phyloP scores from a whole-genome alignment of 2,797 vertebrate species.

The Anguilla pacifica region DNA sequence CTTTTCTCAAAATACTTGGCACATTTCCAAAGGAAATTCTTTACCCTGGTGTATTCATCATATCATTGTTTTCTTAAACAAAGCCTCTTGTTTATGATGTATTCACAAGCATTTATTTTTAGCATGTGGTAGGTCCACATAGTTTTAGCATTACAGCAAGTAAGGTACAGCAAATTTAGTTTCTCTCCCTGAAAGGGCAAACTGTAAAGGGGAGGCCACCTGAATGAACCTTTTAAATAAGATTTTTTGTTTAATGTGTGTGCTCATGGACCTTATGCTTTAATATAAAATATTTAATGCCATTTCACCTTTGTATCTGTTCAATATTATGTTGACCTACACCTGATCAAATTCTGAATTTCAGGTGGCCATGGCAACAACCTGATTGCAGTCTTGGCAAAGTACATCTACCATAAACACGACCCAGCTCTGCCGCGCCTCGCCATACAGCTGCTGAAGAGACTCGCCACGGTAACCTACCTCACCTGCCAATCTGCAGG shows the following conservation, averaged over 20 bases:
- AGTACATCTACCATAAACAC: constrained; percentile 97
- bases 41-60: background rate
- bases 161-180: too few relatives aligned
- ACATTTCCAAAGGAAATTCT: background rate
- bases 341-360: constrained; percentile 6
- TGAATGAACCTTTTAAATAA: too few relatives aligned
- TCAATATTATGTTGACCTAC: background rate
- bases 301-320: background rate
- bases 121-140: background rate
- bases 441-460: constrained; percentile 93
- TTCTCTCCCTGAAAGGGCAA: too few relatives aligned
- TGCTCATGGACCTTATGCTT: background rate
- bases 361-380: constrained; percentile 91
- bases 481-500: background rate
- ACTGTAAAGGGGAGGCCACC: too few relatives aligned
- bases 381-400: constrained; percentile 91
- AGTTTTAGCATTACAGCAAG: background rate
- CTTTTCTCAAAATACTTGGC: background rate
- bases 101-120: background rate
- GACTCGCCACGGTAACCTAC: constrained; percentile 85
- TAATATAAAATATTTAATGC: background rate
- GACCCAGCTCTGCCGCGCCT: constrained; percentile 93
- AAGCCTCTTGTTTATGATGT: background rate
- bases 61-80: background rate
- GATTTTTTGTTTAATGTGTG: too few relatives aligned